Base-by-base conservation (phyloP, 2,113 vertebrate genomes). In the Entelurus aequoreus region DNA sequence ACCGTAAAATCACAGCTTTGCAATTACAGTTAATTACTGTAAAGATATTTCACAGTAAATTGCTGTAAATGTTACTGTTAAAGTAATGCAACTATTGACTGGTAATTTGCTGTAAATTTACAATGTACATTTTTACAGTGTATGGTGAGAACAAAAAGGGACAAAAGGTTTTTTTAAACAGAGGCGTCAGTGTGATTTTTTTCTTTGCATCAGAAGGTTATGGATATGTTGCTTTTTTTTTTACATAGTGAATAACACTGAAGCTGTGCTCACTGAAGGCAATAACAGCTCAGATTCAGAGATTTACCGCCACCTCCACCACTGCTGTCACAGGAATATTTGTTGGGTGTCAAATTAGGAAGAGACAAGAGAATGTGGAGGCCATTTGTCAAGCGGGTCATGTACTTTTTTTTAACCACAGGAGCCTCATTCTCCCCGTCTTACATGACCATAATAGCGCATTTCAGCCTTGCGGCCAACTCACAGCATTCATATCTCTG, bases 211-310 rank as follows among this genome's bases (percentile, higher is more conserved):
- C 65, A 65, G 62, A 68, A 74, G 64, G 47, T 85, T 75, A 74
- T 73, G 72, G 70, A 79, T 65, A 68, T 42, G 72, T 83, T 87
- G 81, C 84, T 79, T 88, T 85, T 83, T 80, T 65, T 81, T 79
- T 67, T 57, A 51, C 73, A 63, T 75, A 66, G 55, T 76, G 63
- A 68, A 68, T 54, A 74, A 66, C 68, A 74, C 54, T 57, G 60
- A 78, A 76, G 51, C 71, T 76, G 57, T 28, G 63, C 51, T 14
- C 40, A 16, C n/a, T 50, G 60, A 72, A 55, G 68, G 35, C 56
- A 48, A 60, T 9, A 59, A 54, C 48, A 64, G 15, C 36, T 54
- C 61, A 68, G 73, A 63, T 60, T 64, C 53, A 51, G 65, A 75
- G 78, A 78, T 73, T 76, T 76, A 71, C 49, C 70, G 38, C 69